Evolutionary conservation across 2,888 invertebrate species (phyloP).

Genomic region (Eilema depressum): DNA sequence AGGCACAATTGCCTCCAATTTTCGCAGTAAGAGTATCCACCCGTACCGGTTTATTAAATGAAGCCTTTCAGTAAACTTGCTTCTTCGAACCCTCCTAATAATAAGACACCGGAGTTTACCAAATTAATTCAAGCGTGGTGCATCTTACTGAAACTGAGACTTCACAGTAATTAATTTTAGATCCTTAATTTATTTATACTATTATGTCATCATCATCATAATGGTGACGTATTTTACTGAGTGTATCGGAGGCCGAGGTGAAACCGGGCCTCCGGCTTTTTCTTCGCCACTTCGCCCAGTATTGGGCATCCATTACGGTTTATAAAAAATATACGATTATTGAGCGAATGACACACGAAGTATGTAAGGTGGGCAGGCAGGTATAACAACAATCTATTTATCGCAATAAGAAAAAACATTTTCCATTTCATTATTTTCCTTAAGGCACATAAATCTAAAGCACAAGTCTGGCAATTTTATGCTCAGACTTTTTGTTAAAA

Average conservation of each 20-base stretch:
- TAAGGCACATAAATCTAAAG: neutral
- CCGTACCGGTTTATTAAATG: constrained; percentile 43
- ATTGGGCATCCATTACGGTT: too few relatives aligned
- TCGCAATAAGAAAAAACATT: too few relatives aligned
- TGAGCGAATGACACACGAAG: too few relatives aligned
- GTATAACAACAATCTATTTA: too few relatives aligned
- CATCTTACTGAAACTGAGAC: constrained; percentile 42
- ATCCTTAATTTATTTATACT: neutral
- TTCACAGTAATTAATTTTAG: constrained; percentile 30
- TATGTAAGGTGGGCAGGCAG: too few relatives aligned
- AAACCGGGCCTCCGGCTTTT: too few relatives aligned
- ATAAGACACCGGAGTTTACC: constrained; percentile 43
- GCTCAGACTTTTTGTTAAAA: neutral
- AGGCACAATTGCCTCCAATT: constrained; percentile 49
- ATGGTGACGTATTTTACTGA: too few relatives aligned
- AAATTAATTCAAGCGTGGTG: constrained; percentile 55
- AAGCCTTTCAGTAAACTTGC: constrained; percentile 47
- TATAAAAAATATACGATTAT: too few relatives aligned
- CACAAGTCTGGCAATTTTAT: neutral
- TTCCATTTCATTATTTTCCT: neutral
- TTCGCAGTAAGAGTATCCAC: constrained; percentile 41
- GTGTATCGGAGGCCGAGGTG: too few relatives aligned
- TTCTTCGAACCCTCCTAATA: constrained; percentile 49
- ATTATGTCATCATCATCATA: too few relatives aligned
- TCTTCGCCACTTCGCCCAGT: too few relatives aligned